A percentile compares a stretch with the other conserved stretches of the same genome.
Conservation (phyloP, 2,888 invertebrate genomes). For the Heliconius hortense region DNA sequence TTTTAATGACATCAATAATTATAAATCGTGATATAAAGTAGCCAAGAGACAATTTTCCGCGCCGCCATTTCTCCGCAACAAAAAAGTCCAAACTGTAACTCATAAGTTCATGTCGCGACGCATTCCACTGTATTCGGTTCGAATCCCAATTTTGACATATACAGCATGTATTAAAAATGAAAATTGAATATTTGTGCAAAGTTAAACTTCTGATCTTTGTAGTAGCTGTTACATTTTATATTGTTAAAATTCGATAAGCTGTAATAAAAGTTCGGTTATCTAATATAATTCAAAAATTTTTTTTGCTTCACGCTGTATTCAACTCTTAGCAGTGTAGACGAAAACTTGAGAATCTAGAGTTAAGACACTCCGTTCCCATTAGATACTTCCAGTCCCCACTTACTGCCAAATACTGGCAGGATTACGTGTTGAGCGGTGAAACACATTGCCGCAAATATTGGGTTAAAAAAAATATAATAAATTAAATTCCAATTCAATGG, state of each 20-base stretch:
- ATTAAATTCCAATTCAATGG: background rate
- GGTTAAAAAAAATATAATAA: background rate
- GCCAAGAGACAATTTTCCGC: conserved; percentile 52
- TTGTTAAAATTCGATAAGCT: background rate
- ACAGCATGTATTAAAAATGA: conserved; percentile 50
- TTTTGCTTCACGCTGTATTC: no score
- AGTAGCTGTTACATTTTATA: background rate
- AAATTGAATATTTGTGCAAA: background rate
- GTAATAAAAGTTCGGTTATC: no score
- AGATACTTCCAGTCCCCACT: no score
- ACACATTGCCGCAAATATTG: no score
- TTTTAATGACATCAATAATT: conserved; percentile 22
- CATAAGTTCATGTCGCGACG: conserved; percentile 74
- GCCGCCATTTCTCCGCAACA: conserved; percentile 52
- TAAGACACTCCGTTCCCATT: no score
- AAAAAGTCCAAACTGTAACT: conserved; percentile 66
- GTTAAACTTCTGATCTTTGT: background rate
- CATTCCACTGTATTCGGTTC: conserved; percentile 62
- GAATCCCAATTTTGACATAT: conserved; percentile 53
- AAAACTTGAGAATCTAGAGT: no score
- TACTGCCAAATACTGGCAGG: no score
- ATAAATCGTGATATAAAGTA: conserved; percentile 28
- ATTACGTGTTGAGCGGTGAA: no score
- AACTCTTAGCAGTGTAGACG: no score
- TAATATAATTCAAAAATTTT: no score